Percentiles rank a stretch among this genome's conserved stretches.
phyloP scores from a whole-genome alignment of 2,113 vertebrate genomes.

The Ciconia maguari region DNA sequence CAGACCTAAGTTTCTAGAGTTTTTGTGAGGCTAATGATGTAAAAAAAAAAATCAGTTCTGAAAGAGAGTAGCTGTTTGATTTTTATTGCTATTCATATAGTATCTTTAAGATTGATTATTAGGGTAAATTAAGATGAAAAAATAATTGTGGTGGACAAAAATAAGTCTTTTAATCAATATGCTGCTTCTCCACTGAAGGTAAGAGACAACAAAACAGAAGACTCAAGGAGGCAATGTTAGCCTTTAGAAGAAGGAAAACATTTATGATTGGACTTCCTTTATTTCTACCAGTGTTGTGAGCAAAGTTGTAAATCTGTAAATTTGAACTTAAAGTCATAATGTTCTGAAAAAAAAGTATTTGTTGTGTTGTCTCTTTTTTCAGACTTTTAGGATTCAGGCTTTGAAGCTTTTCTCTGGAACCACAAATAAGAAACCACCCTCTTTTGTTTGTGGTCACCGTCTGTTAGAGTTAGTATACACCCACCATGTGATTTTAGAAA shows the following conservation, averaged over 20 bases:
- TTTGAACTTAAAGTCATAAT: background rate
- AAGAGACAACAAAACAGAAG: background rate
- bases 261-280: background rate
- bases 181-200: background rate
- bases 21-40: background rate
- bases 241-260: background rate
- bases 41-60: accelerated
- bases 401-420: background rate
- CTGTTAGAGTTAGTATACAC: background rate
- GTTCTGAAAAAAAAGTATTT: background rate
- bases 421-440: background rate
- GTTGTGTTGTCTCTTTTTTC: background rate
- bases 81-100: background rate
- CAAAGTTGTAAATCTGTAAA: background rate
- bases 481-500: background rate
- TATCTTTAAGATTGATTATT: background rate
- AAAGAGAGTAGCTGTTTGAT: background rate
- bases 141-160: background rate
- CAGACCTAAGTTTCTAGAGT: background rate
- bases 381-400: background rate
- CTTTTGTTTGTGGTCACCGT: background rate
- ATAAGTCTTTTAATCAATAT: background rate
- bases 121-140: background rate
- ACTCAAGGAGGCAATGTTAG: background rate
- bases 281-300: background rate